phyloP scores from a whole-genome alignment of 2,797 vertebrate genomes.

The Crax fasciolata region DNA sequence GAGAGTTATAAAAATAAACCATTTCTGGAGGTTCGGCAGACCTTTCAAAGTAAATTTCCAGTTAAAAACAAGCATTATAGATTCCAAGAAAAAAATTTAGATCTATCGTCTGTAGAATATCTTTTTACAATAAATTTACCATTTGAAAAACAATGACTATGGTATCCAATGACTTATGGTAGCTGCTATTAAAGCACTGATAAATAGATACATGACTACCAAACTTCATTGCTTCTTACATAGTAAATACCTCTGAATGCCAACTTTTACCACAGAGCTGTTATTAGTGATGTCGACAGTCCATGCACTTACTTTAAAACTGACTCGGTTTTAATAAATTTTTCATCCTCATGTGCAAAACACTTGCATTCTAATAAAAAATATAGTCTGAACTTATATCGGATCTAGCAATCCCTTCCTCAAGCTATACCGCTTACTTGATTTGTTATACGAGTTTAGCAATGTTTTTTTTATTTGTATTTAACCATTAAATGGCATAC shows the following conservation, averaged over 20 bases:
- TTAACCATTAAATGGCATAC: constrained; percentile 82
- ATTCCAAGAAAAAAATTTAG: constrained; percentile 80
- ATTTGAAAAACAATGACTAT: constrained; percentile 82
- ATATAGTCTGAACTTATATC: constrained; percentile 83
- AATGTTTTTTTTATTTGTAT: constrained; percentile 79
- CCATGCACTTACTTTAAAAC: constrained; percentile 75
- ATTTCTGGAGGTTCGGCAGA: constrained; percentile 82
- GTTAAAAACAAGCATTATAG: constrained; percentile 85
- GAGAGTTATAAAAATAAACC: constrained; percentile 87
- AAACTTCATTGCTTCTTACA: constrained; percentile 84
- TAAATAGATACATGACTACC: constrained; percentile 81
- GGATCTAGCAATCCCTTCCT: constrained; percentile 76
- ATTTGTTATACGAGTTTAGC: constrained; percentile 83
- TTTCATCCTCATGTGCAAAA: constrained; percentile 85
- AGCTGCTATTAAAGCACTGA: constrained; percentile 84
- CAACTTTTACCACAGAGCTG: constrained; percentile 83
- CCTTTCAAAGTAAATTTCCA: constrained; percentile 84
- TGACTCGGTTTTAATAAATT: constrained; percentile 68
- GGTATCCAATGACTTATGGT: constrained; percentile 80
- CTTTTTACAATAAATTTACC: constrained; percentile 83
- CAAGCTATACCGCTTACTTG: constrained; percentile 78
- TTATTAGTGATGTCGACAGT: constrained; percentile 80
- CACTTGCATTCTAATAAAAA: constrained; percentile 86
- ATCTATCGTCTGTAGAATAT: constrained; percentile 83
- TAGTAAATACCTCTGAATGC: constrained; percentile 88